Percentiles rank a stretch among this genome's conserved stretches.
Evolutionary conservation across 2,113 vertebrate species (phyloP).

Genomic region (Phalacrocorax aristotelis): DNA sequence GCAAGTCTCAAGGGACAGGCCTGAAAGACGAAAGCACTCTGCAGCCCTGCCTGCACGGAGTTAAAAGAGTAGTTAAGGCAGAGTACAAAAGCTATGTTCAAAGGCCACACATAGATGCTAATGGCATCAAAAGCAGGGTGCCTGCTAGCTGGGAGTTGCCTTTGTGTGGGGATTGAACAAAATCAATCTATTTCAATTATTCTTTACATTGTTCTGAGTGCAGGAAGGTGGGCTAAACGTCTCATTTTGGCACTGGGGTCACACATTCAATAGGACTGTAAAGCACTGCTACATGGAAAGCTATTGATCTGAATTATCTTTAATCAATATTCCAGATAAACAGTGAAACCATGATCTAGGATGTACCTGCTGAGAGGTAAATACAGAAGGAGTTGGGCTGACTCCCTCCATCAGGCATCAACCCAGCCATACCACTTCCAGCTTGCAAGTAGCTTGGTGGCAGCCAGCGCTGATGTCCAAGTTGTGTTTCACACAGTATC

Average conservation of each 20-base stretch:
- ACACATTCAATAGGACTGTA: not conserved
- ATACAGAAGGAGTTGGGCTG: not conserved
- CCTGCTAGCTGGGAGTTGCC: not conserved
- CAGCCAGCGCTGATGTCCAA: accelerated
- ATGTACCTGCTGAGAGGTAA: not conserved
- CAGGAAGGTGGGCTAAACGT: not conserved
- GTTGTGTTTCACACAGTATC: no score
- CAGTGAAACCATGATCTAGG: not conserved
- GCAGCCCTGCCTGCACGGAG: not conserved
- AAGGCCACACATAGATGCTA: not conserved
- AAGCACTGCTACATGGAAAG: not conserved
- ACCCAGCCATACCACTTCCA: not conserved
- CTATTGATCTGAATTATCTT: not conserved
- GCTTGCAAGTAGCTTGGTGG: not conserved
- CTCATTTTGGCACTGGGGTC: not conserved
- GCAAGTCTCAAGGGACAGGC: not conserved
- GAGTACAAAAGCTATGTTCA: not conserved
- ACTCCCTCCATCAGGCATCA: not conserved
- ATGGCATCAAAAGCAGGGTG: not conserved
- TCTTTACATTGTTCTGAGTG: not conserved
- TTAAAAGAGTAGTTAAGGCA: not conserved
- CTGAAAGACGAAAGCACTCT: not conserved
- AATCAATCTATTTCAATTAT: not conserved
- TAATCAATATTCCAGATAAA: not conserved
- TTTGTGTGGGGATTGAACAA: not conserved